Conservation (phyloP, 1,140 invertebrate species). For the Listronotus bonariensis region DNA sequence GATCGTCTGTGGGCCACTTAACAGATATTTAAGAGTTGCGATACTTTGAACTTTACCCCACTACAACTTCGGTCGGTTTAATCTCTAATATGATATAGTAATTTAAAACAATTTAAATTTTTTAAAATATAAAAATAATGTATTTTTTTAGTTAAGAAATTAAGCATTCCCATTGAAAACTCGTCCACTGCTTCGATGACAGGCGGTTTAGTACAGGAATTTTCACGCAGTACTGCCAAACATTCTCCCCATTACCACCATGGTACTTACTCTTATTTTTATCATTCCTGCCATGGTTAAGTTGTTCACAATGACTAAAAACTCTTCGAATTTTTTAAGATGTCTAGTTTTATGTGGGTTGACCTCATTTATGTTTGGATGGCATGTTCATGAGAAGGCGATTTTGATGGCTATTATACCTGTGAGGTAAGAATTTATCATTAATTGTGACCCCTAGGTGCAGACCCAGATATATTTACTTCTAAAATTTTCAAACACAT, state of each 20-base stretch:
- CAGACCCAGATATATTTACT: no score
- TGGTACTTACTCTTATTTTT: slow-evolving; percentile 73
- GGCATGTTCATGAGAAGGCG: slow-evolving; percentile 99
- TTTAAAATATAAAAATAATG: no score
- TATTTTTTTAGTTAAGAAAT: no score
- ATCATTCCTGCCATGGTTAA: slow-evolving; percentile 78
- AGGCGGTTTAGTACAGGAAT: slow-evolving; percentile 89
- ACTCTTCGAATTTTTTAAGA: slow-evolving; percentile 61
- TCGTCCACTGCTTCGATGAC: slow-evolving; percentile 72
- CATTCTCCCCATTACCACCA: slow-evolving; percentile 78
- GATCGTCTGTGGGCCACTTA: no score
- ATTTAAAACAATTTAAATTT: no score
- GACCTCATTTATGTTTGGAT: slow-evolving; percentile 95
- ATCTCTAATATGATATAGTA: no score
- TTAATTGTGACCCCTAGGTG: no score
- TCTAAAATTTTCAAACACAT: no score
- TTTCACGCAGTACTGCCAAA: slow-evolving; percentile 82
- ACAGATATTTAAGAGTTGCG: no score
- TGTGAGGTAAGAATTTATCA: slow-evolving; percentile 78
- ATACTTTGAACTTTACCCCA: no score
- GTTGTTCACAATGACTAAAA: slow-evolving; percentile 65
- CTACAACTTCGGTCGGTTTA: no score
- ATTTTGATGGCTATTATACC: slow-evolving; percentile 91
- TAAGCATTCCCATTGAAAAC: slow-evolving; percentile 2
- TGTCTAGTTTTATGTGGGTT: slow-evolving; percentile 84